Percentiles rank a stretch among this genome's conserved stretches.
Evolutionary conservation across 2,797 vertebrate genomes (phyloP).

Genomic region (Spinibarbus caldwelli): DNA sequence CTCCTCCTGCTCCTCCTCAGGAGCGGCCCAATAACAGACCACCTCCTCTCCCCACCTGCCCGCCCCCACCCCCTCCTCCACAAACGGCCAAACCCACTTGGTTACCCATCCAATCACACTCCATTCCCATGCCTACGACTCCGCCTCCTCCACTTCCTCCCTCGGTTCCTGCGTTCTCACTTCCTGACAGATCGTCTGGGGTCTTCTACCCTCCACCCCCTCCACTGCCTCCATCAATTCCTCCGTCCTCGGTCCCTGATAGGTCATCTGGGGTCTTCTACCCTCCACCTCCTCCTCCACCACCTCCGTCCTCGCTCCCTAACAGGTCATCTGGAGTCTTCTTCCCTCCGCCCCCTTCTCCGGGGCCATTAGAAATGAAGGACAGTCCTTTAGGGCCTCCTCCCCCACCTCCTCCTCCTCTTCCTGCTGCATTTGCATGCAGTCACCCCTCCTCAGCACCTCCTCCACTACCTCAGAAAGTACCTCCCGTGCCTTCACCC

Average conservation of each 20-base stretch:
- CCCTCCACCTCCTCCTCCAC: constrained; percentile 60
- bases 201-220: constrained; percentile 65
- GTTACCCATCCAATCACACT: constrained; percentile 74
- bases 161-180: constrained; percentile 59
- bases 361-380: constrained; percentile 48
- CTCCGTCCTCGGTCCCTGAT: constrained; percentile 67
- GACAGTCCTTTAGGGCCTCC: constrained; percentile 70
- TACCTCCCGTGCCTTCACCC: constrained; percentile 74
- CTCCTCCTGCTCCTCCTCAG: constrained; percentile 70
- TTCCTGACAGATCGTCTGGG: constrained; percentile 69
- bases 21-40: constrained; percentile 71
- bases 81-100: constrained; percentile 80
- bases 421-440: constrained; percentile 66
- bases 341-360: constrained; percentile 64
- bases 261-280: constrained; percentile 69
- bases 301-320: constrained; percentile 66
- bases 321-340: constrained; percentile 69
- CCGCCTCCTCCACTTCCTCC: constrained; percentile 66
- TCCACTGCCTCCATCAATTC: constrained; percentile 61
- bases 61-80: constrained; percentile 73
- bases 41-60: constrained; percentile 70
- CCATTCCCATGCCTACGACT: constrained; percentile 55
- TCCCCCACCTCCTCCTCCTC: constrained; percentile 72
- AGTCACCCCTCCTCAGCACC: constrained; percentile 70
- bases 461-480: constrained; percentile 79